Conservation (phyloP, 1,140 invertebrate genomes). For the Cepaea nemoralis region DNA sequence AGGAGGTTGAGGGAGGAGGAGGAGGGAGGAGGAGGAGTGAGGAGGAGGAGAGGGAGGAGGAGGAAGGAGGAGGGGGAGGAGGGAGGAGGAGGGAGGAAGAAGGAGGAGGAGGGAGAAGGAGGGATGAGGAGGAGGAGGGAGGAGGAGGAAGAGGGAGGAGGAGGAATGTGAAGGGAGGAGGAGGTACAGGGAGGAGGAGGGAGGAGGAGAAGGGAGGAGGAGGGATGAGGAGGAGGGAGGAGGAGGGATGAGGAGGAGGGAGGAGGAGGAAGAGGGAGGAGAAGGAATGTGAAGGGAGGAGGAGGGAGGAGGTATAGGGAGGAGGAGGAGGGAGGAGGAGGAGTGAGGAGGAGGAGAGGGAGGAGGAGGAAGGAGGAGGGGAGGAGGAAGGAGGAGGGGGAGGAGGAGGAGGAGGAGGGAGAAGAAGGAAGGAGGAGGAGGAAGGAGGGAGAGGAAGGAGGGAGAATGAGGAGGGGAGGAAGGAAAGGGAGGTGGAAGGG, state of each 20-base stretch:
- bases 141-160: not conserved
- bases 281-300: no score
- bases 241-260: no score
- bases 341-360: no score
- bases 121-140: no score
- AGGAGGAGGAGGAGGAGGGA: not conserved
- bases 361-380: not conserved
- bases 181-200: not conserved
- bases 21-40: no score
- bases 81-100: not conserved
- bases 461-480: not conserved
- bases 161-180: no score
- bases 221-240: no score
- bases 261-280: no score
- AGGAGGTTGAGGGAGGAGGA: no score
- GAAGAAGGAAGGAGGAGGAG: not conserved
- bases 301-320: no score
- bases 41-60: no score
- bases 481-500: not conserved
- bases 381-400: not conserved
- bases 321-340: no score
- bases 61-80: not conserved
- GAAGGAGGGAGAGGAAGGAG: slow-evolving; percentile 1
- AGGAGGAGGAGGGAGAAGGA: not conserved
- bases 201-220: slow-evolving; percentile 5